Conservation (phyloP, 2,888 invertebrate genomes). For the Patella pellucida region DNA sequence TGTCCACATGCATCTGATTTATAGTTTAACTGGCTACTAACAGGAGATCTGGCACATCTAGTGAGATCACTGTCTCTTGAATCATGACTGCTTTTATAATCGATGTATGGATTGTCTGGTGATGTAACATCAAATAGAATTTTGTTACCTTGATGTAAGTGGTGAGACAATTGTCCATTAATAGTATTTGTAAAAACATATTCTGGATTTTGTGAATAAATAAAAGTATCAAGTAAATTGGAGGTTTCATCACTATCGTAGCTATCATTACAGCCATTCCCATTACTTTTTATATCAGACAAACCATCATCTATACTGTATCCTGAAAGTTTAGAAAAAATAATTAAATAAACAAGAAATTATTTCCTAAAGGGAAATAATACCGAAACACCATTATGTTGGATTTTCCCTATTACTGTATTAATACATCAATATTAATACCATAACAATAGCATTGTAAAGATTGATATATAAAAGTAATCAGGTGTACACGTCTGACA, state of each 20-base stretch:
- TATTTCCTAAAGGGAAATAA: too few species aligned
- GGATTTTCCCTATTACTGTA: too few species aligned
- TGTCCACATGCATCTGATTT: too few species aligned
- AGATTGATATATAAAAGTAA: too few species aligned
- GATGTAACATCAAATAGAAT: constrained; percentile 58
- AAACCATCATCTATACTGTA: not conserved
- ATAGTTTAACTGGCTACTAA: not conserved
- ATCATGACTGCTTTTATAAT: not conserved
- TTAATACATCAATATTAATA: too few species aligned
- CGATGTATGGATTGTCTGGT: constrained; percentile 43
- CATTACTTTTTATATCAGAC: not conserved
- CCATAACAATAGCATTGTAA: too few species aligned
- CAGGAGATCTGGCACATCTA: not conserved
- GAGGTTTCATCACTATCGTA: constrained; percentile 4
- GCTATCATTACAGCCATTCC: not conserved
- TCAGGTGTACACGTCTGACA: too few species aligned
- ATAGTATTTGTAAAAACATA: constrained; percentile 1
- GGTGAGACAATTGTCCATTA: constrained; percentile 37
- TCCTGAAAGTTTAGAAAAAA: not conserved
- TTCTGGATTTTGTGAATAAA: not conserved
- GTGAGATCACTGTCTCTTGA: too few species aligned
- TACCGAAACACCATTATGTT: too few species aligned
- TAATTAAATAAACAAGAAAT: too few species aligned
- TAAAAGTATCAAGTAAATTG: not conserved
- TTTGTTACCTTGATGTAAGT: constrained; percentile 33